These are phyloP conservation scores for Panagrolaimus sp. DNA, from an alignment of 1,140 invertebrate species.

Conservation along the genomic window DNA sequence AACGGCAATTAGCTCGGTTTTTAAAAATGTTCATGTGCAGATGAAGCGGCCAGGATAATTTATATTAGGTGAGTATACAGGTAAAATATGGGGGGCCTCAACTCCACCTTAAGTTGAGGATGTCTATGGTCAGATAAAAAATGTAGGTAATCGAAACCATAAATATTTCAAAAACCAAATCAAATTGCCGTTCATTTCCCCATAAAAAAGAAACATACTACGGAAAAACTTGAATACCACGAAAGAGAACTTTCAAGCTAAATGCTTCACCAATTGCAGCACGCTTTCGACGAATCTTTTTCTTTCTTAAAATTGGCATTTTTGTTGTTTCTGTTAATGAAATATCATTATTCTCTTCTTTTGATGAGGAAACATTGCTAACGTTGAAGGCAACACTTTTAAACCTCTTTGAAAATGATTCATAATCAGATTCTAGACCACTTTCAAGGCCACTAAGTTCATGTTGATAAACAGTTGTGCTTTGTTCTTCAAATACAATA, in stretches of 20 bases:
- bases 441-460: background rate
- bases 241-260: background rate
- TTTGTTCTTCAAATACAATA: too few relatives aligned
- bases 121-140: too few relatives aligned
- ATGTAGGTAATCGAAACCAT: too few relatives aligned
- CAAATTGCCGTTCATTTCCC: too few relatives aligned
- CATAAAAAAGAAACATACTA: background rate
- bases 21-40: too few relatives aligned
- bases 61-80: too few relatives aligned
- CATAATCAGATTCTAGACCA: background rate
- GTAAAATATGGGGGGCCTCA: too few relatives aligned
- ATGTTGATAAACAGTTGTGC: background rate
- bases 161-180: too few relatives aligned
- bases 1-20: too few relatives aligned
- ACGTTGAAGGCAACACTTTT: background rate
- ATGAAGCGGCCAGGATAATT: too few relatives aligned
- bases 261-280: background rate
- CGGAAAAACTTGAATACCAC: constrained; percentile 1
- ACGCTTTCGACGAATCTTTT: background rate
- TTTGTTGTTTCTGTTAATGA: background rate
- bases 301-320: background rate
- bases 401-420: background rate
- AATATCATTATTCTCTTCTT: background rate
- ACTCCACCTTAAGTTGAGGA: too few relatives aligned
- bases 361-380: background rate